Conservation (phyloP, 2,797 vertebrate species). For the Melanotaenia boesemani region DNA sequence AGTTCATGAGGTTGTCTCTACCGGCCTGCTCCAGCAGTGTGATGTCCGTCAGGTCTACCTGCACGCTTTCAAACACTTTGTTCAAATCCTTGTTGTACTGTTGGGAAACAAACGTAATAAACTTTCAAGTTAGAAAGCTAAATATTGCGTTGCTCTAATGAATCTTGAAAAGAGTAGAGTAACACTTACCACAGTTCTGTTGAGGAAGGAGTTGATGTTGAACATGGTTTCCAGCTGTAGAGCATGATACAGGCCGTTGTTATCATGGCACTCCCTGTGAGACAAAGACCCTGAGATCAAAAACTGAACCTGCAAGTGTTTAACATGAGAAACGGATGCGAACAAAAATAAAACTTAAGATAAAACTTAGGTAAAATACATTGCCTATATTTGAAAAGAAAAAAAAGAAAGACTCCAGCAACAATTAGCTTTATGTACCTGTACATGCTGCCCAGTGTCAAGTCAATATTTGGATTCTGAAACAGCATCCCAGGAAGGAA, state of each 20-base stretch:
- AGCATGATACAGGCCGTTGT: constrained; percentile 91
- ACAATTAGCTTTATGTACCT: constrained; percentile 81
- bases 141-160: neutral
- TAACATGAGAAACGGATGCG: neutral
- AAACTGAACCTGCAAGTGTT: neutral
- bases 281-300: constrained; percentile 17
- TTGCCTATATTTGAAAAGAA: neutral
- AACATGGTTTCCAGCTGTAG: constrained; percentile 91
- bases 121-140: neutral
- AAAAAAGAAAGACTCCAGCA: neutral
- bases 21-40: constrained; percentile 87
- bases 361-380: neutral
- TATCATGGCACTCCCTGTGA: constrained; percentile 90
- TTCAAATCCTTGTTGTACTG: constrained; percentile 89
- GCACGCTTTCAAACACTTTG: constrained; percentile 84
- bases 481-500: constrained; percentile 91
- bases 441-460: constrained; percentile 95
- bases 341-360: neutral
- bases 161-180: neutral
- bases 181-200: constrained; percentile 86
- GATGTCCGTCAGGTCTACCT: constrained; percentile 85
- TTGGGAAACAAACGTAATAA: constrained; percentile 18
- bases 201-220: constrained; percentile 89
- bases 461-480: constrained; percentile 88
- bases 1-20: constrained; percentile 88